These are phyloP conservation scores for Borostomias antarcticus DNA, from an alignment of 2,797 vertebrate species.

Conservation along the genomic window DNA sequence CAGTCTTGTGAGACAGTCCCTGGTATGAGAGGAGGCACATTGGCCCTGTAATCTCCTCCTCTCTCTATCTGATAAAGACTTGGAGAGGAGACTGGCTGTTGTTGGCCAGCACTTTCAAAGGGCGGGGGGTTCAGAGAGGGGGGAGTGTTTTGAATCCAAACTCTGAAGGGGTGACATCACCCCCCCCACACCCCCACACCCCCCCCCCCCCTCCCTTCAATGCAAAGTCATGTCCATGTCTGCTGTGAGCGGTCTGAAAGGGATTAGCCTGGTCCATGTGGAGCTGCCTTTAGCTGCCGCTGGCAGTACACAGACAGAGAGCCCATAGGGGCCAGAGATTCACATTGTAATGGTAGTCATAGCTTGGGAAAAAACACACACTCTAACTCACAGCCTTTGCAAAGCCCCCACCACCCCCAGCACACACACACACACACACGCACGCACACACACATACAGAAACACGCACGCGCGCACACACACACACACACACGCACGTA, in stretches of 20 bases:
- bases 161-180: conserved; percentile 70
- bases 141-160: conserved; percentile 71
- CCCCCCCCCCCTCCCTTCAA: conserved; percentile 41
- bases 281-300: conserved; percentile 67
- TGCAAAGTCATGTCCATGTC: conserved; percentile 73
- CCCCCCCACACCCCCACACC: conserved; percentile 16
- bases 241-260: conserved; percentile 66
- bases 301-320: conserved; percentile 69
- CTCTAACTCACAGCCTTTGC: not conserved
- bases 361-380: conserved; percentile 47
- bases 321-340: conserved; percentile 68
- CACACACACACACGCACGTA: too few relatives aligned
- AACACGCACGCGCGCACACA: not conserved
- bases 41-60: conserved; percentile 74
- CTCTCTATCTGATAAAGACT: conserved; percentile 73
- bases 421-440: not conserved
- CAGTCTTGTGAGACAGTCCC: conserved; percentile 61
- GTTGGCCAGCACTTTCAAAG: conserved; percentile 70
- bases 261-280: conserved; percentile 72
- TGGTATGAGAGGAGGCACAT: conserved; percentile 75
- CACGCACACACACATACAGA: not conserved
- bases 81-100: conserved; percentile 68
- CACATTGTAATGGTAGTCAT: conserved; percentile 74
- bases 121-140: conserved; percentile 47
- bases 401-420: not conserved